Evolutionary conservation across 2,113 vertebrate species (phyloP), one percentile per base, ranked within the genome.

Genomic region (Lutjanus erythropterus): DNA sequence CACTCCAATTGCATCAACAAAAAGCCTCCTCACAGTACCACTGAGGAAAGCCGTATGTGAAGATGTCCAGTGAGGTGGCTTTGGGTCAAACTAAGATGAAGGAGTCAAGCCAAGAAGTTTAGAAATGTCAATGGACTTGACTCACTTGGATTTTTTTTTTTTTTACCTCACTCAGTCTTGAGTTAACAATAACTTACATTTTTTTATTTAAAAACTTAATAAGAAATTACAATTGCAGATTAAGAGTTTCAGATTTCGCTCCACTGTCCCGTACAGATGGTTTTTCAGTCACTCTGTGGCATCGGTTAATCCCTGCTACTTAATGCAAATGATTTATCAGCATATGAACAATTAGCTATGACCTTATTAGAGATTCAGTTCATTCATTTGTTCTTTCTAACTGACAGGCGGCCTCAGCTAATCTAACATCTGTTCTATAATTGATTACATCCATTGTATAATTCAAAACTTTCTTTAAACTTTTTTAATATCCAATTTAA

Each of bases 381-480:
- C 25, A 62, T 56, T 83, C 50, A 78, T 88, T 62, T 83, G 58
- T 77, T 81, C 37, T 78, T 59, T 83, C 29, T 77, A 74, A 78
- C 46, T 78, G 83, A 84, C 71, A 71, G 80, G 29, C 71, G 50
- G 61, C 42, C 60, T 69, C 42, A 49, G 69, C 75, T 86, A 81
- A 84, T 86, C 58, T 68, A 84, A 86, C 83, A 86, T 90, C 76
- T 91, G 72, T 55, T 87, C 46, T 33, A 84, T 82, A 70, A 86
- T 83, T 87, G 60, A 93, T 89, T 44, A 71, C 42, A 75, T 55
- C 58, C 73, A 75, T 69, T 85, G 68, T 78, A 71, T 89, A 74
- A 85, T 89, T 84, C 52, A 88, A 64, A 81, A 83, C 72, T 86
- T 86, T 68, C 44, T 69, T 62, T 65, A 71, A 89, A 83, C 41